Evolutionary conservation across 2,113 vertebrate species (phyloP), one percentile per base, ranked within the genome.

Genomic region (Mus spicilegus): DNA sequence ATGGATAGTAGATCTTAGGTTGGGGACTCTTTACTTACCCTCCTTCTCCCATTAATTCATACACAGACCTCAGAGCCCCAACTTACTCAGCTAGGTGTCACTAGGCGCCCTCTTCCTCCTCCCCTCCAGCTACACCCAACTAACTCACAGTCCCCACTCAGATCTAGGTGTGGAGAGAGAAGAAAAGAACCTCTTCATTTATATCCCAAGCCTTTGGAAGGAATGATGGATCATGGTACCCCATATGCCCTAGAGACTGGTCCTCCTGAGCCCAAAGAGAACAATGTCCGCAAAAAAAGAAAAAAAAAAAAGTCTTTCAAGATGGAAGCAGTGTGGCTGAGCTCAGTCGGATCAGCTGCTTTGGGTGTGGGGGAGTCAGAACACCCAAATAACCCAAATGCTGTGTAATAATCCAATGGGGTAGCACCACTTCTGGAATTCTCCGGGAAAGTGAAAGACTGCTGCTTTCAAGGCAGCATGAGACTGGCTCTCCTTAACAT

Each of bases 391-490:
- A 42, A 42, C 42, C 42, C 42, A 42, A 42, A 42, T 76, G 10
- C 39, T 61, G 73, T 33, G 49, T 20, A 51, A n/a, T 6, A 3
- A 67, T 12, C 72, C 69, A 78, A 36, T 1, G 73, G 89, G 49
- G 46, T 36, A 0, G 0, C 30, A 3, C 72, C 5, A 1, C 89
- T 80, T 72, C 54, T 13, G 6, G 73, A 33, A 26, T 4, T 17
- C 33, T 67, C 91, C 70, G 69, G 93, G 77, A 90, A 87, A 94
- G 89, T 11, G 19, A 87, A 93, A 39, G 73, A 72, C 42, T 67
- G 2, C 96, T 39, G 46, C 51, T 93, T 69, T 85, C 70, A 5
- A 46, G 61, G 73, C 75, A 72, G 88, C 3, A 0, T 17, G 51
- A n/a, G 11, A 42, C 49, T 5, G 0, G 84, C 61, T 75, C 61